Evolutionary conservation across 92 coral and sea anemone genomes (phyloP).

Genomic region (Epizoanthus stellaris): DNA sequence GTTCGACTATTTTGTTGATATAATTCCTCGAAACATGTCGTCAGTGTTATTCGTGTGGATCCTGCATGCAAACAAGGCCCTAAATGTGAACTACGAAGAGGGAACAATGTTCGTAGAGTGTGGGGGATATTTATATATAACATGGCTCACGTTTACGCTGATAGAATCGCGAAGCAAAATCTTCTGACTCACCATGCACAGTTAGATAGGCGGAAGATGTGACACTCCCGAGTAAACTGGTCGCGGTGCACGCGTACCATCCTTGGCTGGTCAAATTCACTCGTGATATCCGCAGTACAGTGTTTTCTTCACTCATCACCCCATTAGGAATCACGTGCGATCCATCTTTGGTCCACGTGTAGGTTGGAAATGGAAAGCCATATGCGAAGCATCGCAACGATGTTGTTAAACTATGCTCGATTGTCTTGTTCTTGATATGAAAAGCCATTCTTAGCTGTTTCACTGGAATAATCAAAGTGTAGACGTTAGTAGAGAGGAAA

Average conservation of each 20-base stretch:
- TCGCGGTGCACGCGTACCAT: constrained; percentile 22
- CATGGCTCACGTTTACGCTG: no score
- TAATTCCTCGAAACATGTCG: no score
- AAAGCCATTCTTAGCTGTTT: not conserved
- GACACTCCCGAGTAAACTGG: constrained; percentile 11
- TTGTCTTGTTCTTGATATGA: constrained; percentile 7
- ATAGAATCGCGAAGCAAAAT: no score
- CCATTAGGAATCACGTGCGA: constrained; percentile 13
- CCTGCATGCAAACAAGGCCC: no score
- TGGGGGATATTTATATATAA: no score
- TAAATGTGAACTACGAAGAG: no score
- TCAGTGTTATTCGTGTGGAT: no score
- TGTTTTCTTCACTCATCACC: not conserved
- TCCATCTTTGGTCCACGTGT: constrained; percentile 30
- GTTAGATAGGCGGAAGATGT: not conserved
- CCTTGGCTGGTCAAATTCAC: constrained; percentile 3
- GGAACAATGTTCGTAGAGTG: no score
- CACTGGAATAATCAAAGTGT: not conserved
- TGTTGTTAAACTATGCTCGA: constrained; percentile 5
- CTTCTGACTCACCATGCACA: no score
- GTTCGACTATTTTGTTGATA: no score
- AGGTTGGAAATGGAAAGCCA: constrained; percentile 21
- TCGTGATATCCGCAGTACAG: constrained; percentile 7
- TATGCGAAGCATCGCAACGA: not conserved
- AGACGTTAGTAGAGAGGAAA: no score